Percentiles rank a stretch among this genome's conserved stretches.
Conservation (phyloP, 30 jellyfish, hydroid and myxozoan species). For the Phacellophora camtschatica region DNA sequence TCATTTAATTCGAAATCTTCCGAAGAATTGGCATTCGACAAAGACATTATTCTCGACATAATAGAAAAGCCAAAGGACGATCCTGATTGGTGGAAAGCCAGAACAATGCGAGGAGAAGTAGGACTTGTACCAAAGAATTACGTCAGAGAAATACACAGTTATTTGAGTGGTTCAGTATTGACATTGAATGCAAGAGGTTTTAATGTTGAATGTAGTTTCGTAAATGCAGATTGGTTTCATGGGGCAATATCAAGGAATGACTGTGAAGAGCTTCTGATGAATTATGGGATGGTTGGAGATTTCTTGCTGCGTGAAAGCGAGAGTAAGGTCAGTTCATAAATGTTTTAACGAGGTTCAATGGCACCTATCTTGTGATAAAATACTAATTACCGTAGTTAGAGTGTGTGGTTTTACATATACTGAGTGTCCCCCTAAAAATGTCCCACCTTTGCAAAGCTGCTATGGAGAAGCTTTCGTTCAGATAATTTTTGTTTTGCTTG, state of each 20-base stretch:
- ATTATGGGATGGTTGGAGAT: constrained; percentile 85
- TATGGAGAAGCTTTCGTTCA: too few relatives aligned
- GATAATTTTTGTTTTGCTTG: too few relatives aligned
- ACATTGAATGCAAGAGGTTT: constrained; percentile 54
- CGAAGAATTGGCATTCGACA: constrained; percentile 86
- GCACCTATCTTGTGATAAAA: too few relatives aligned
- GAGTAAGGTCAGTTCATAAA: constrained; percentile 65
- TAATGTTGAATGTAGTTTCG: constrained; percentile 57
- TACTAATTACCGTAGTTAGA: too few relatives aligned
- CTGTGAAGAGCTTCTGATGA: constrained; percentile 65
- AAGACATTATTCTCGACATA: constrained; percentile 74
- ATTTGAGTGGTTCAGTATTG: constrained; percentile 47
- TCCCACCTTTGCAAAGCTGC: too few relatives aligned
- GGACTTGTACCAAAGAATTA: constrained; percentile 96
- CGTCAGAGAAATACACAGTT: constrained; percentile 83
- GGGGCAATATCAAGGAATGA: constrained; percentile 83
- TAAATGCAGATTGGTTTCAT: constrained; percentile 90
- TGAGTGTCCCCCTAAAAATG: too few relatives aligned
- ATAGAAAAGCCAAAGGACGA: constrained; percentile 94
- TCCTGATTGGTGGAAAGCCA: constrained; percentile 99
- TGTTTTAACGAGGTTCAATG: too few relatives aligned
- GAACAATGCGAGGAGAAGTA: constrained; percentile 87
- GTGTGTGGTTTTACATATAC: too few relatives aligned
- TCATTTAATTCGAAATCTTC: constrained; percentile 73
- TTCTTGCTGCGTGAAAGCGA: constrained; percentile 89